These are phyloP conservation scores for Patagioenas fasciata DNA, from an alignment of 2,113 vertebrate species.

Conservation along the genomic window DNA sequence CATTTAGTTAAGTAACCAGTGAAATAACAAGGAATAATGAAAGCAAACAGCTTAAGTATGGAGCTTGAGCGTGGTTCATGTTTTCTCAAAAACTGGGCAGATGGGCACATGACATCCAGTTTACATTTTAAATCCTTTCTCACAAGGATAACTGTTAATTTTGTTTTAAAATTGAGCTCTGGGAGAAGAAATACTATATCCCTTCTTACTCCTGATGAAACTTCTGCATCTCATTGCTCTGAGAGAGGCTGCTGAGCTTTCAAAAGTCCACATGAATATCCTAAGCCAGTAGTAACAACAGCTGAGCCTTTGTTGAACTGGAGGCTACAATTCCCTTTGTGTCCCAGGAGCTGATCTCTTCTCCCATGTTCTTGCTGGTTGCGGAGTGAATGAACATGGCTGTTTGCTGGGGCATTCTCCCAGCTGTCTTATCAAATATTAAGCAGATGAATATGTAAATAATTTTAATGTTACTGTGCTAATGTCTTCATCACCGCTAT, in stretches of 20 bases:
- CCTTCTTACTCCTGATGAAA: not conserved
- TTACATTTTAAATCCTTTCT: not conserved
- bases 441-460: conserved; percentile 2
- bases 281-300: not conserved
- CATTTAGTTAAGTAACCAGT: not conserved
- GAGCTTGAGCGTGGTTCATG: not conserved
- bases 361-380: not conserved
- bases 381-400: not conserved
- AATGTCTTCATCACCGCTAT: not conserved
- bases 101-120: not conserved
- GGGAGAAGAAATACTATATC: not conserved
- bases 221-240: not conserved
- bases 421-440: not conserved
- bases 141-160: not conserved
- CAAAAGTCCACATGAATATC: not conserved
- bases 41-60: not conserved
- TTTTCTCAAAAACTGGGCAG: not conserved
- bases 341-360: not conserved
- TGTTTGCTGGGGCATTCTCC: not conserved
- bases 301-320: not conserved
- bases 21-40: not conserved
- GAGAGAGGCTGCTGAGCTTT: not conserved
- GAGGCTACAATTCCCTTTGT: rapidly evolving
- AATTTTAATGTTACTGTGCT: not conserved
- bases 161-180: not conserved